Evolutionary conservation across 2,888 invertebrate genomes (phyloP).

Genomic region (Notodonta ziczac): DNA sequence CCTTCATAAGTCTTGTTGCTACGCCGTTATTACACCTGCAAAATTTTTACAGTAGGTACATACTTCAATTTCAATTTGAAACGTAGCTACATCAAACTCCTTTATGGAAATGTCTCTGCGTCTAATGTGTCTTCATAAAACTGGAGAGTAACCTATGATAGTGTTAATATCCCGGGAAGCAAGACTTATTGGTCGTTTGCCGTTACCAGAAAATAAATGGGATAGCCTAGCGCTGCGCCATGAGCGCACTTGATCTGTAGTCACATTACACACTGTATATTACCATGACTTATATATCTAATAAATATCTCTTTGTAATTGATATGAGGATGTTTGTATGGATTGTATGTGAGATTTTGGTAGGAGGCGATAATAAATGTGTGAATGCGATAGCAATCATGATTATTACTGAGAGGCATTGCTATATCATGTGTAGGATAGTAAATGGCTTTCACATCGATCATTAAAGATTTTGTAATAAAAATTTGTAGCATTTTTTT

Average conservation of each 20-base stretch:
- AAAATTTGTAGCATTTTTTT: too few species aligned
- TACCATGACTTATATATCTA: conserved; percentile 35
- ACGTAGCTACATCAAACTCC: conserved; percentile 47
- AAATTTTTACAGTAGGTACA: conserved; percentile 6
- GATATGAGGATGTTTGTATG: conserved; percentile 10
- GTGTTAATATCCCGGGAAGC: conserved; percentile 83
- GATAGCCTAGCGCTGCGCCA: conserved; percentile 51
- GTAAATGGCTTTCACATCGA: too few species aligned
- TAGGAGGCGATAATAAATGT: too few species aligned
- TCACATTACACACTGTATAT: conserved; percentile 35
- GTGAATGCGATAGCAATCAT: too few species aligned
- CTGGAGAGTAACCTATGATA: conserved; percentile 82
- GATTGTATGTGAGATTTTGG: not conserved
- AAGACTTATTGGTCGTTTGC: conserved; percentile 83
- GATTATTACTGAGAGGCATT: too few species aligned
- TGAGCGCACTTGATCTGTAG: conserved; percentile 42
- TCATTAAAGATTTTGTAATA: too few species aligned
- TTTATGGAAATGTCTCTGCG: conserved; percentile 70
- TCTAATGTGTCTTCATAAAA: conserved; percentile 82
- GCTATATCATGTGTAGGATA: too few species aligned
- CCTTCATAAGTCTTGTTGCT: too few species aligned
- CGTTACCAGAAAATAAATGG: conserved; percentile 77
- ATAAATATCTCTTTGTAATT: conserved; percentile 18
- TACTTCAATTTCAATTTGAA: conserved; percentile 31
- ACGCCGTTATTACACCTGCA: not conserved